Evolutionary conservation across 2,113 vertebrate genomes (phyloP).

Genomic region (Anguilla japonica): DNA sequence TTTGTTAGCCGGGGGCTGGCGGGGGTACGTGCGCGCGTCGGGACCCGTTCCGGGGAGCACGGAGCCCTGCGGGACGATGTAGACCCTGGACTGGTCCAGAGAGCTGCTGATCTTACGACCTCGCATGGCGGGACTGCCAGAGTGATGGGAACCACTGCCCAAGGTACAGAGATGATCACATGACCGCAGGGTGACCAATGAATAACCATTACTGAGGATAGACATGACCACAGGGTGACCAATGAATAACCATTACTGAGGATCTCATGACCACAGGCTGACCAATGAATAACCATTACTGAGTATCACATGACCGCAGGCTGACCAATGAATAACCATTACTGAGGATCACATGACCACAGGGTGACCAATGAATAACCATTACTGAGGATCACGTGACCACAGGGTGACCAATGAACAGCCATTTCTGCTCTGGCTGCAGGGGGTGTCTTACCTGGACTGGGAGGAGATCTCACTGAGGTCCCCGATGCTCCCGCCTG

Average conservation of each 20-base stretch:
- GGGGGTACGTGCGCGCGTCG: constrained; percentile 63
- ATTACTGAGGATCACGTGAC: not conserved
- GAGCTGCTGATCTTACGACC: constrained; percentile 71
- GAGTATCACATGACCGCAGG: not conserved
- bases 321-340: not conserved
- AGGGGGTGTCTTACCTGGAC: constrained; percentile 68
- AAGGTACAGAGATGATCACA: constrained; percentile 25
- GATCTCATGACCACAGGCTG: not conserved
- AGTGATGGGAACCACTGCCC: constrained; percentile 78
- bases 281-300: not conserved
- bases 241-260: not conserved
- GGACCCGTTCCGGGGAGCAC: constrained; percentile 60
- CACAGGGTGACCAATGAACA: not conserved
- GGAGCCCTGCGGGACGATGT: constrained; percentile 69
- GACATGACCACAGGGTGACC: not conserved
- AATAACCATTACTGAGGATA: not conserved
- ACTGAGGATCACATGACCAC: not conserved
- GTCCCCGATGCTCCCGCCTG: constrained; percentile 77
- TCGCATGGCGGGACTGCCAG: constrained; percentile 78
- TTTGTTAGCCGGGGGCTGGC: constrained; percentile 70
- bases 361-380: not conserved
- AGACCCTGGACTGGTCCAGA: constrained; percentile 79
- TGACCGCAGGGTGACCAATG: not conserved
- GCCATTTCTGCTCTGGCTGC: too few species aligned
- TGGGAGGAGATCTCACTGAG: constrained; percentile 82